Base-by-base conservation (phyloP, 2,797 vertebrate genomes). In the Xenentodon cancila region DNA sequence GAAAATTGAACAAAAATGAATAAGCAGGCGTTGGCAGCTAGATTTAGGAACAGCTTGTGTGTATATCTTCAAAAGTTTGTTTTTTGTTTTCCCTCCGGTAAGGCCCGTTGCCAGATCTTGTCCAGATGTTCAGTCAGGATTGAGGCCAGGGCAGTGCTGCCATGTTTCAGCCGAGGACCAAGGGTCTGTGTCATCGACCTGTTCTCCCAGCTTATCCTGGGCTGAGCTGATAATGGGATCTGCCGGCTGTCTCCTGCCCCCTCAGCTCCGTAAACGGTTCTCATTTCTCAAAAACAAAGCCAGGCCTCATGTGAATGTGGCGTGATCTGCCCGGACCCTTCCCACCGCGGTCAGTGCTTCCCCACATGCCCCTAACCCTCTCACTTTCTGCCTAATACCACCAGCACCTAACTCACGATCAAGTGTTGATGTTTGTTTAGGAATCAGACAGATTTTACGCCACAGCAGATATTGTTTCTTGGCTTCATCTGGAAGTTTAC, bases 201-300 rank as follows among this genome's bases (percentile, higher is more conserved):
- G 72, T 68, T 77, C 75, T 59, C 51, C 40, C 71, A 75, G 84
- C 61, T 91, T 80, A 91, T 88, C 87, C 75, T 52, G 17, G 34
- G 58, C 71, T 88, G 84, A 92, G 88, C 90, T 80, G 65, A 86
- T 92, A 89, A 92, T 91, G 77, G 66, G 88, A 87, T 91, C 71
- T 79, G 8, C 56, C 49, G 3, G 1, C 58, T 32, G 53, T 81
- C 63, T 80, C 57, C 82, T 77, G 69, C 60, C 57, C 71, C 77
- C 61, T 73, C 78, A 60, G 57, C 64, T 54, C 80, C 66, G 50
- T 44, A 20, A 76, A 69, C 47, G 49, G 9, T 44, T 46, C 62
- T 61, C 51, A 16, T 44, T 46, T 66, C 68, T 60, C 59, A 55
- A 47, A 61, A 22, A 59, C 22, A 52, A 18, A 56, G n/a, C 1